Conservation (phyloP, 2,888 invertebrate species). For the Crematogaster levior region DNA sequence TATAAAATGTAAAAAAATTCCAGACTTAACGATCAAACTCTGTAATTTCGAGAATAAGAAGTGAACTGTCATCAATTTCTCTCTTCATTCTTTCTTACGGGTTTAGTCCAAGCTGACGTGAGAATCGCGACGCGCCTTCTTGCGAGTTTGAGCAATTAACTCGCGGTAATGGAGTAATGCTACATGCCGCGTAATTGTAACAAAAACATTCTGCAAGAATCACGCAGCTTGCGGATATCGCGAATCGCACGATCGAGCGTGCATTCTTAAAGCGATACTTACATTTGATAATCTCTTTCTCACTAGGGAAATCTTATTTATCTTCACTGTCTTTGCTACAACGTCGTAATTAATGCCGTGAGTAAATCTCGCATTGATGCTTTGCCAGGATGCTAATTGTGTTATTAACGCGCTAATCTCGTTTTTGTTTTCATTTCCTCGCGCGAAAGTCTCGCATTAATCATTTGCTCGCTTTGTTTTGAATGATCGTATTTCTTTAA, state of each 20-base stretch:
- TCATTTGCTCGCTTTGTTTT: constrained; percentile 52
- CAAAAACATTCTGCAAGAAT: constrained; percentile 53
- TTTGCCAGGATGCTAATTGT: constrained; percentile 31
- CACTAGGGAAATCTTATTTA: constrained; percentile 4
- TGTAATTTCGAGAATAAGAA: neutral
- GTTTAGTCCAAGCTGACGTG: neutral
- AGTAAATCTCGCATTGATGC: constrained; percentile 25
- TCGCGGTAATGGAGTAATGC: constrained; percentile 43
- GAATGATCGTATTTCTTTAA: constrained; percentile 53
- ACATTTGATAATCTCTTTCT: constrained; percentile 29
- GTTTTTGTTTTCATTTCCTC: constrained; percentile 3
- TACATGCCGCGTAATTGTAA: constrained; percentile 51
- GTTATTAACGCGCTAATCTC: constrained; percentile 13
- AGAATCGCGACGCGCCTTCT: neutral
- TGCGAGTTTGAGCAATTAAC: constrained; percentile 59
- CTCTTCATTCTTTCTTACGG: neutral
- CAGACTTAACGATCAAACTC: neutral
- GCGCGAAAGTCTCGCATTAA: constrained; percentile 52
- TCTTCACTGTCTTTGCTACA: neutral
- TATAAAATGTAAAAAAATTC: constrained; percentile 4
- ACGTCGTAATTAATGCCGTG: neutral
- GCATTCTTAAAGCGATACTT: constrained; percentile 2
- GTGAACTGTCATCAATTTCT: neutral
- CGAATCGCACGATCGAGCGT: constrained; percentile 4
- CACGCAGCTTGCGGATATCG: constrained; percentile 18